phyloP scores from a whole-genome alignment of 2,797 vertebrate species.

The Gila robusta region DNA sequence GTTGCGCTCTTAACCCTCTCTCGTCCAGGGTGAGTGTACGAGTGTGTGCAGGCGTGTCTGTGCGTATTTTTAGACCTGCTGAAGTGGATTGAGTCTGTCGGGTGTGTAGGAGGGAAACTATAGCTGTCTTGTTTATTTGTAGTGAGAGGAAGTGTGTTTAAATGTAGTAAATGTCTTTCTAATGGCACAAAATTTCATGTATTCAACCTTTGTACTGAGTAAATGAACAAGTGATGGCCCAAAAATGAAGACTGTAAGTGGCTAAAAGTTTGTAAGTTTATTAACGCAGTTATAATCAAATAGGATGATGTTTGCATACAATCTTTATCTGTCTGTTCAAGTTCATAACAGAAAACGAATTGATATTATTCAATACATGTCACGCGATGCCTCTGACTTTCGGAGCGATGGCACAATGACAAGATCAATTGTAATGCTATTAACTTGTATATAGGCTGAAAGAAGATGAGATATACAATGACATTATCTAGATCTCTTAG shows the following conservation, averaged over 20 bases:
- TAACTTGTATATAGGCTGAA: not conserved
- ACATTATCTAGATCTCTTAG: not conserved
- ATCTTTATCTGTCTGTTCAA: not conserved
- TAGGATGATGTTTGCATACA: not conserved
- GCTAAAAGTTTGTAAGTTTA: not conserved
- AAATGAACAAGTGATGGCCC: not conserved
- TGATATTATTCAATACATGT: not conserved
- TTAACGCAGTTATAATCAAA: not conserved
- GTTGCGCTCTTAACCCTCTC: conserved; percentile 63
- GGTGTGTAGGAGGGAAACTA: conserved; percentile 49
- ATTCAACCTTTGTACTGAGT: not conserved
- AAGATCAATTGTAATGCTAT: too few relatives aligned
- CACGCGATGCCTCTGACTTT: not conserved
- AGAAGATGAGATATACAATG: not conserved
- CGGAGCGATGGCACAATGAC: not conserved
- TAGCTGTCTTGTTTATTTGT: conserved; percentile 60
- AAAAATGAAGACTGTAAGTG: not conserved
- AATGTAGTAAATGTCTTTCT: conserved; percentile 31
- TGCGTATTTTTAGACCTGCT: conserved; percentile 32
- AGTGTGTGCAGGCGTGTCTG: conserved; percentile 53
- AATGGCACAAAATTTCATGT: conserved; percentile 18
- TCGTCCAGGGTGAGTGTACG: conserved; percentile 46
- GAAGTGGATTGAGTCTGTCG: conserved; percentile 46
- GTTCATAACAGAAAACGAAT: not conserved
- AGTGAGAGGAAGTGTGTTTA: conserved; percentile 33